A percentile compares a stretch with the other conserved stretches of the same genome.
These are phyloP conservation scores for Escarpia spicata DNA, from an alignment of 2,888 invertebrate species.

Conservation along the genomic window DNA sequence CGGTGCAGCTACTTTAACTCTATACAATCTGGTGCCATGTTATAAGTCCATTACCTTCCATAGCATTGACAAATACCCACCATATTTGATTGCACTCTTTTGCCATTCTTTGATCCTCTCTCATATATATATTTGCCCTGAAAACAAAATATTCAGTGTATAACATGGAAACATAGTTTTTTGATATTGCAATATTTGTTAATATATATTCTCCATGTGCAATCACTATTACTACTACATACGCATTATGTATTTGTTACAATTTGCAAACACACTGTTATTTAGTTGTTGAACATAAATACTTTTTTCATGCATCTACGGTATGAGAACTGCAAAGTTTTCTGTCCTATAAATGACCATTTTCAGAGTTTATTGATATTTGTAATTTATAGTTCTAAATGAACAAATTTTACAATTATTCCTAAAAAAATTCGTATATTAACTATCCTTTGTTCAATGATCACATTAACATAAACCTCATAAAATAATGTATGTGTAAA, in stretches of 20 bases:
- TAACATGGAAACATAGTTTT: background rate
- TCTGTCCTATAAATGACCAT: too few relatives aligned
- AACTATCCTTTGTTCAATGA: too few relatives aligned
- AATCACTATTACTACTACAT: too few relatives aligned
- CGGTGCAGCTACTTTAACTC: too few relatives aligned
- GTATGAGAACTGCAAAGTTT: too few relatives aligned
- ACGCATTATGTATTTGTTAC: background rate
- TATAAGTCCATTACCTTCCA: background rate
- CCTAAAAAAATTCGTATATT: background rate
- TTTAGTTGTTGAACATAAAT: too few relatives aligned
- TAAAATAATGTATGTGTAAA: too few relatives aligned
- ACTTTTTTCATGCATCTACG: too few relatives aligned
- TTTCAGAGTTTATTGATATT: too few relatives aligned
- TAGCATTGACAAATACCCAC: conserved; percentile 44
- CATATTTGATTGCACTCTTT: conserved; percentile 97
- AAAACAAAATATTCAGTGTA: conserved; percentile 37
- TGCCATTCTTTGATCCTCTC: conserved; percentile 88
- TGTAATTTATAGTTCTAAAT: background rate
- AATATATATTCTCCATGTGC: background rate
- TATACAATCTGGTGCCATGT: background rate
- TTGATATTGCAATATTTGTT: background rate
- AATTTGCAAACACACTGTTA: background rate
- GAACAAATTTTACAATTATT: background rate
- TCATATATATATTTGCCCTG: conserved; percentile 93
- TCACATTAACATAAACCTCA: too few relatives aligned